Evolutionary conservation across 92 coral and sea anemone genomes (phyloP), one percentile per base, ranked within the genome.

Genomic region (Palythoa caribaeorum): DNA sequence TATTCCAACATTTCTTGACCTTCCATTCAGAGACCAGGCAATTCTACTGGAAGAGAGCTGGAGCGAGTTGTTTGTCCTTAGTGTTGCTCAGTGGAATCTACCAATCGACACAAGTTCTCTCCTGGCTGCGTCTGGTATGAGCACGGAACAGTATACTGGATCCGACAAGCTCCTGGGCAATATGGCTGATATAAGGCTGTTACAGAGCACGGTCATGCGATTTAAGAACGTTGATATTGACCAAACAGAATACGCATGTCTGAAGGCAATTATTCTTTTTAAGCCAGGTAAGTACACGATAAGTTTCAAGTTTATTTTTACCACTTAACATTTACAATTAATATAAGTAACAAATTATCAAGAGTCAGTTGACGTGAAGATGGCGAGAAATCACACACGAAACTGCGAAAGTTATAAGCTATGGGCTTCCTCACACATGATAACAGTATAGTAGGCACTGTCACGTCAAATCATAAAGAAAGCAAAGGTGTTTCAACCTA

Each of bases 11-110:
- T 97, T 97, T 78, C 92, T 94, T 40, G 99, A 97, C 73, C 91
- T 97, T 71, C 98, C 99, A 6, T 95, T 95, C 78, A 94, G 98
- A 50, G 99, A 97, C 78, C 99, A 97, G 77, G 98, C 94, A 54
- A 93, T 97, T 51, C 72, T 97, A n/a, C 90, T 97, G 36, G 96
- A 95, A 76, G 98, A 95, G 80, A 94, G 99, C 59, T 97, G 99
- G 99, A 87, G 98, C 75, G 99, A 97, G 83, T 90, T 97, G 40
- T 97, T 97, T 57, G 80, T 95, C 9, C 92, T 97, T 20, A 96
- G 98, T 71, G 77, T 95, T 65, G 94, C 95, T 16, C 99, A 97
- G 87, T 97, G 99, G 99, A 95, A 95, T 79, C 88, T 97, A 65
- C 97, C 96, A 3, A 90, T 95, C 9, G 99, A 97, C 83, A 92